Base-by-base conservation (phyloP, 2,797 vertebrate species). In the Cyprinella venusta region DNA sequence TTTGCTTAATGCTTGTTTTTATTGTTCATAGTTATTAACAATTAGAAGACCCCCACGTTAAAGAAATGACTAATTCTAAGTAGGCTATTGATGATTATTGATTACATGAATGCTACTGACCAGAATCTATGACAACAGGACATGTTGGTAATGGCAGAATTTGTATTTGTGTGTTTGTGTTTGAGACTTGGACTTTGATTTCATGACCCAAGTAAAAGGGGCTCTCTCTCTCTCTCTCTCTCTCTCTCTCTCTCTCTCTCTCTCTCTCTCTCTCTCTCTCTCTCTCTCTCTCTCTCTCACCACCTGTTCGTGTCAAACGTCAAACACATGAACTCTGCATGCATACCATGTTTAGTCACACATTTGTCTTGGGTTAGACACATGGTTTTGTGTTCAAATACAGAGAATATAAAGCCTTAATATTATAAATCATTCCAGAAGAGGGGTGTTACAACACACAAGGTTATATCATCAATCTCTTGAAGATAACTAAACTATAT, bases 301-400 rank as follows among this genome's bases (percentile, higher is more conserved):
- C 84, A 86, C 75, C 84, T 88, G 86, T 83, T 78, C 9, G 18
- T 79, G 69, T 79, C 78, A 65, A 80, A 81, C 68, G 80, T 83
- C 36, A 65, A 82, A 74, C 68, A 56, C 33, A 64, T 83, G 81
- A 65, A 59, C 76, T 61, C 79, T 71, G 56, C 48, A 80, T 76
- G 68, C 48, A 80, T 76, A 67, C 72, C 72, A 8, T 12, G 48
- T 85, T 81, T 79, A 70, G 82, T 81, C 76, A 76, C 85, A 89
- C 84, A 90, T 78, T 84, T 85, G 86, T 90, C 88, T 76, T 74
- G 67, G 30, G 90, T 90, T 87, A 80, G 87, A 88, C 84, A 82
- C 59, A 77, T 42, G 16, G 74, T 42, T 42, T n/a, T 81, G 65
- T 83, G 52, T 83, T 68, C 33, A 79, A 50, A 42, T 63, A 72